phyloP scores from a whole-genome alignment of 2,113 vertebrate genomes.

The Solea solea region DNA sequence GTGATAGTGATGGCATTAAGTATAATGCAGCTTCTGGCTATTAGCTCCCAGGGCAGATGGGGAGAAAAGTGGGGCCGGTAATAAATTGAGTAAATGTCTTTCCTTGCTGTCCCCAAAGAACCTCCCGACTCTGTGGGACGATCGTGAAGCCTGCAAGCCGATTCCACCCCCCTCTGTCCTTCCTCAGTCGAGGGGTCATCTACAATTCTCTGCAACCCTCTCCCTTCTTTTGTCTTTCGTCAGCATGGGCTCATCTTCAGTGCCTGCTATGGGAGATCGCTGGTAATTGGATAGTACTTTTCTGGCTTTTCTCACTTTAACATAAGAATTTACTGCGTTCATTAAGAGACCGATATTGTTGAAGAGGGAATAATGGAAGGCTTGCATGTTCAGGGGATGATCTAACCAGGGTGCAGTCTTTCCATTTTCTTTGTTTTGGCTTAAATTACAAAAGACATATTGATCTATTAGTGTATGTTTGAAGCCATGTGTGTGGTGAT shows the following conservation, averaged over 20 bases:
- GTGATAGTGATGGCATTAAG: conserved; percentile 58
- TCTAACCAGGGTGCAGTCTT: background rate
- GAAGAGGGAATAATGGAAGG: background rate
- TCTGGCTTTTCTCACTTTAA: conserved; percentile 23
- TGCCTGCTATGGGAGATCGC: conserved; percentile 16
- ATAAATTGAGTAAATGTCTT: conserved; percentile 62
- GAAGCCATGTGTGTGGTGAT: background rate
- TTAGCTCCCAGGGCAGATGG: conserved; percentile 40
- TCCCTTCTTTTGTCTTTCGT: conserved; percentile 8
- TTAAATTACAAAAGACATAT: background rate
- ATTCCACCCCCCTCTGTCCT: conserved; percentile 15
- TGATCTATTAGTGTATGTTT: background rate
- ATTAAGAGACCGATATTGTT: conserved; percentile 14
- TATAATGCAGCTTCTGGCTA: conserved; percentile 57
- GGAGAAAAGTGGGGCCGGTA: conserved; percentile 28
- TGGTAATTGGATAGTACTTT: conserved; percentile 24
- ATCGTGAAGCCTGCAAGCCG: conserved; percentile 27
- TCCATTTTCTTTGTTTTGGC: background rate
- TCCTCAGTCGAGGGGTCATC: conserved; percentile 29
- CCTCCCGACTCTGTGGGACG: conserved; percentile 34
- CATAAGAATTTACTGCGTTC: conserved; percentile 8
- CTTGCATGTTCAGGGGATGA: conserved; percentile 9
- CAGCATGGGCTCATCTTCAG: conserved; percentile 8
- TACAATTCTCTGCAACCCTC: conserved; percentile 21
- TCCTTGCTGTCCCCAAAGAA: conserved; percentile 50